Evolutionary conservation across 2,113 vertebrate genomes (phyloP).

Genomic region (Podocnemis expansa): DNA sequence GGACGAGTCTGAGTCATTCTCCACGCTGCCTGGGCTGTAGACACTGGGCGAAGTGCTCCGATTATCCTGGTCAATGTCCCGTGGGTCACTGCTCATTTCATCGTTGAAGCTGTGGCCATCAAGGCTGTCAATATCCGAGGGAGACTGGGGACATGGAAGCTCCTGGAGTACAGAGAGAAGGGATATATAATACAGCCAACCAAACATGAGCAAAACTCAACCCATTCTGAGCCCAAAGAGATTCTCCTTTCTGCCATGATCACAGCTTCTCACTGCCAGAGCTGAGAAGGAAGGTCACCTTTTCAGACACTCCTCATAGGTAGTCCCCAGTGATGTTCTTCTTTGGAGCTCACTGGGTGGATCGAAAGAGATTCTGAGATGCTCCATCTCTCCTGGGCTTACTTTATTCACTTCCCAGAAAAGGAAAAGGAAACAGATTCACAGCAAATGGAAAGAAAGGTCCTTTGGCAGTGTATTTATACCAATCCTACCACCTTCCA

Average conservation of each 20-base stretch:
- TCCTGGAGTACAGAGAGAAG: slow-evolving; percentile 64
- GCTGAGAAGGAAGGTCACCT: background rate
- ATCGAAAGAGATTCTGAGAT: background rate
- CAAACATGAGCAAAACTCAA: accelerated
- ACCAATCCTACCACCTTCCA: background rate
- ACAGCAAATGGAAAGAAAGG: background rate
- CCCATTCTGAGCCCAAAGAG: background rate
- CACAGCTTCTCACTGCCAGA: background rate
- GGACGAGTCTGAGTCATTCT: slow-evolving; percentile 94
- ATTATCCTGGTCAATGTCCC: slow-evolving; percentile 99
- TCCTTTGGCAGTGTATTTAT: background rate
- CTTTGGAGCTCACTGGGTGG: background rate
- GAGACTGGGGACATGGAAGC: slow-evolving; percentile 80
- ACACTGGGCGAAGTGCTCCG: slow-evolving; percentile 97
- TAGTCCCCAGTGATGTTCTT: too few species aligned
- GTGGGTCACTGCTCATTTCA: slow-evolving; percentile 93
- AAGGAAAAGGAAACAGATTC: background rate
- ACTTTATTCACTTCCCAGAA: background rate
- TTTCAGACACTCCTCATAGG: background rate
- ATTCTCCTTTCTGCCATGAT: background rate
- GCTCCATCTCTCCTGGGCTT: background rate
- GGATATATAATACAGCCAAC: background rate
- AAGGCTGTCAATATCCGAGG: slow-evolving; percentile 86
- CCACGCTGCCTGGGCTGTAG: slow-evolving; percentile 93
- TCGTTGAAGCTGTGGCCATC: slow-evolving; percentile 94